Base-by-base conservation (phyloP, 2,113 vertebrate genomes). In the Paralichthys olivaceus region DNA sequence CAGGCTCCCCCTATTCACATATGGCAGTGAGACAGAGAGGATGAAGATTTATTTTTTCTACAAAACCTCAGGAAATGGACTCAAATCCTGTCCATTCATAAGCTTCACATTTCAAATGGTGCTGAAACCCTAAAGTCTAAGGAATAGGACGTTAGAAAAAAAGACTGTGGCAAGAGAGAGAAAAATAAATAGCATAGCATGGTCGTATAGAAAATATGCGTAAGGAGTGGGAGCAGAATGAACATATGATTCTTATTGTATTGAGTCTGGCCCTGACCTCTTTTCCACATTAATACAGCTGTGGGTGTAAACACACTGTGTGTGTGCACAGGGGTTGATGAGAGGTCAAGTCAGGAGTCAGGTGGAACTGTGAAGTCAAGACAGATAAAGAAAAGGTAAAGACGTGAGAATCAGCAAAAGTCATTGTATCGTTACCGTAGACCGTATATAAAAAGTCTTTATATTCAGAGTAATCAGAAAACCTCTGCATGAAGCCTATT, bases 11-110 rank as follows among this genome's bases (percentile, higher is more conserved):
- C 23, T 66, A 60, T 66, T 56, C 82, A 84, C 53, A 81, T 85
- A 40, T 66, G 82, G 82, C 63, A 40, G 57, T 2, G 12, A 73
- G 14, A 77, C 40, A 69, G 60, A 69, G 26, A 65, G 68, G 62
- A 79, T 43, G 60, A 67, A 26, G 75, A 79, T 88, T 88, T 89
- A 58, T 75, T 84, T 84, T 76, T 68, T 73, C 75, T 76, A 9
- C 0, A 71, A 75, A 78, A 80, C 70, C 79, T 84, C 67, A 72
- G 75, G 82, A 89, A 82, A 83, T 60, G 70, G 77, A 74, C 49
- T 70, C 14, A 3, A 22, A 78, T 54, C 57, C 63, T 62, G n/a
- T 59, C 56, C 66, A 25, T 73, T 40, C 78, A 79, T 4, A 25
- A 62, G 67, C 22, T 0, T 23, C 66, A 37, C 54, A 69, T 19